Evolutionary conservation across 2,113 vertebrate genomes (phyloP), one percentile per base, ranked within the genome.

Genomic region (Heterotis niloticus): DNA sequence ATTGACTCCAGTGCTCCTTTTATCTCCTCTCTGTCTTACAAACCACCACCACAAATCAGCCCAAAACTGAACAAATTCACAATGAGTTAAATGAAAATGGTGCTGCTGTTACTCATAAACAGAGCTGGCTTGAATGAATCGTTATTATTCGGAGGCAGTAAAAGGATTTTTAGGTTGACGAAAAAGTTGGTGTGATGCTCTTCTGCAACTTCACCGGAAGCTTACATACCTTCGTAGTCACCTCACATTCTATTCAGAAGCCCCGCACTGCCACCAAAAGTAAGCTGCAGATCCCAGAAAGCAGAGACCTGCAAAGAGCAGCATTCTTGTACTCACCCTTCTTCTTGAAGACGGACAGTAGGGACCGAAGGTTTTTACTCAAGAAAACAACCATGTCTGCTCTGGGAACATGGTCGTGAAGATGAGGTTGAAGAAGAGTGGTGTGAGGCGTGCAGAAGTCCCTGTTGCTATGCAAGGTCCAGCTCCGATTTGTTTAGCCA

Each of bases 331-430:
- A 94, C 95, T 97, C 88, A 97, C 95, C 94, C 90, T 93, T 96
- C 89, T 95, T 97, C 89, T 96, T 98, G 92, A 97, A 97, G 88
- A 96, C 84, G 64, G 94, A 93, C 78, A 97, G 91, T 60, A 97
- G 88, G 66, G 89, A 93, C 29, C 86, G 91, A 84, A 97, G 85
- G 82, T 91, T 94, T 87, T 96, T 94, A 86, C 93, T 94, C 80
- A 96, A 88, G 87, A 95, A 93, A 77, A 96, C 92, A 87, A 98
- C 96, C 96, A 98, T 98, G 83, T 72, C 87, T 88, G 85, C 80
- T 71, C n/a, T 66, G 59, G 82, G 0, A 18, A n/a, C 86, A 87
- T 86, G 56, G 57, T 78, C 81, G 29, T 72, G 66, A 44, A 0
- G 72, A 12, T 0, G 23, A 54, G 73, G 57, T 13, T 14, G 64